Percentiles rank a stretch among this genome's conserved stretches.
Evolutionary conservation across 2,113 vertebrate species (phyloP).

Genomic region (Pluvialis apricaria): DNA sequence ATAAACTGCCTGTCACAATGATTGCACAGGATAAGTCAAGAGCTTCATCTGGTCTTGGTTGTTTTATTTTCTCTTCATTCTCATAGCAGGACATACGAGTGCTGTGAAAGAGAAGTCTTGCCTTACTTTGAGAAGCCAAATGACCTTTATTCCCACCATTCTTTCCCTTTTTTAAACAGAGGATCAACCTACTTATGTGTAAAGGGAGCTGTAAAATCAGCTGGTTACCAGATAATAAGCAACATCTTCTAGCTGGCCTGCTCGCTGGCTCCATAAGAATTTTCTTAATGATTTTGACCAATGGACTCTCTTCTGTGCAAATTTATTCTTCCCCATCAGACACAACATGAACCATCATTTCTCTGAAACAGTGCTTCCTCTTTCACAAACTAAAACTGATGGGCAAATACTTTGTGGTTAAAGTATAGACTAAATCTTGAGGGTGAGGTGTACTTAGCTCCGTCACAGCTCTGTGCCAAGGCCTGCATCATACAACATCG

Average conservation of each 20-base stretch:
- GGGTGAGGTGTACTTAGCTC: not conserved
- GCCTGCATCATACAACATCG: too few species aligned
- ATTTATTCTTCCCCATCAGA: not conserved
- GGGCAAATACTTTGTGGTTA: not conserved
- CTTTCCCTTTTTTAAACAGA: not conserved
- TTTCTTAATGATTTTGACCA: constrained; percentile 7
- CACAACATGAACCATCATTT: accelerated
- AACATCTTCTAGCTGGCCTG: not conserved
- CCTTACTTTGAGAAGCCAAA: not conserved
- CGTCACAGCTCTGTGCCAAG: not conserved
- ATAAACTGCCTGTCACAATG: constrained; percentile 43
- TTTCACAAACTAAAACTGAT: not conserved
- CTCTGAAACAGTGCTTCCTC: not conserved
- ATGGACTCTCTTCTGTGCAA: not conserved
- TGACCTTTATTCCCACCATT: not conserved
- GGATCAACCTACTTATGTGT: not conserved
- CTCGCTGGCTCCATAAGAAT: not conserved
- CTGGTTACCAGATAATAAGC: not conserved
- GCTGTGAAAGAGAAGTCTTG: not conserved
- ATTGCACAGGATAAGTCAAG: constrained; percentile 36
- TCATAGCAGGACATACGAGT: not conserved
- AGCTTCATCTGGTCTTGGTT: constrained; percentile 6
- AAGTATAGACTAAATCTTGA: not conserved
- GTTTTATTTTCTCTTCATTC: constrained; percentile 36
- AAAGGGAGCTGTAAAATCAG: constrained; percentile 33